These are phyloP conservation scores for Chrysemys picta DNA, from an alignment of 2,113 vertebrate species.

Conservation along the genomic window DNA sequence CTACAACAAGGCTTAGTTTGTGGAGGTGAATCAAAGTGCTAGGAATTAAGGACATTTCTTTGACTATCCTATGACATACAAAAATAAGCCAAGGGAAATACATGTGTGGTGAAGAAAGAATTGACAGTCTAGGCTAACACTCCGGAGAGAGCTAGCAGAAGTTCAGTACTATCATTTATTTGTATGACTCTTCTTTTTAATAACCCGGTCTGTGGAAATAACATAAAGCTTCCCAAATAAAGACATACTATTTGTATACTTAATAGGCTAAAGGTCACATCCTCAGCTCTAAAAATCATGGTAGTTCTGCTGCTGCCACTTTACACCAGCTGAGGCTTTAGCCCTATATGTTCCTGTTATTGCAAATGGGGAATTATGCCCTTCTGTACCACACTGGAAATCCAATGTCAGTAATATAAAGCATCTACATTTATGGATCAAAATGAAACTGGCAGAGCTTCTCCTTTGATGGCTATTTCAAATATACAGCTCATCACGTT, in stretches of 20 bases:
- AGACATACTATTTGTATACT: neutral
- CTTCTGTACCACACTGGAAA: conserved; percentile 48
- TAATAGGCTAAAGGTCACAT: neutral
- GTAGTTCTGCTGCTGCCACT: neutral
- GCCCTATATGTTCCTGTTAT: neutral
- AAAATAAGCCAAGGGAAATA: conserved; percentile 83
- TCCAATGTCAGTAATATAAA: conserved; percentile 66
- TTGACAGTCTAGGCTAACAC: conserved; percentile 79
- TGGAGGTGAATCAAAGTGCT: conserved; percentile 82
- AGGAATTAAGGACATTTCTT: conserved; percentile 83
- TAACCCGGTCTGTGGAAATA: conserved; percentile 8
- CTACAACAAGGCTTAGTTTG: conserved; percentile 83
- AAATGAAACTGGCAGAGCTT: conserved; percentile 64
- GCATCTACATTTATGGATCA: conserved; percentile 54
- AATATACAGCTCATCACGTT: conserved; percentile 60
- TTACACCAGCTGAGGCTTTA: neutral
- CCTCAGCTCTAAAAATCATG: conserved; percentile 33
- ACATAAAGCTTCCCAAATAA: neutral
- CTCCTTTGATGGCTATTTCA: conserved; percentile 65
- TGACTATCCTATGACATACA: conserved; percentile 71
- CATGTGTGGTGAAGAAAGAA: conserved; percentile 86
- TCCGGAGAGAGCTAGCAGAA: neutral
- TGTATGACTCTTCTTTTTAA: conserved; percentile 45
- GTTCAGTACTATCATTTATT: conserved; percentile 29
- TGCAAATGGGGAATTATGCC: conserved; percentile 57